Evolutionary conservation across 2,888 invertebrate genomes (phyloP).

Genomic region (Drosophila sordidapex): DNA sequence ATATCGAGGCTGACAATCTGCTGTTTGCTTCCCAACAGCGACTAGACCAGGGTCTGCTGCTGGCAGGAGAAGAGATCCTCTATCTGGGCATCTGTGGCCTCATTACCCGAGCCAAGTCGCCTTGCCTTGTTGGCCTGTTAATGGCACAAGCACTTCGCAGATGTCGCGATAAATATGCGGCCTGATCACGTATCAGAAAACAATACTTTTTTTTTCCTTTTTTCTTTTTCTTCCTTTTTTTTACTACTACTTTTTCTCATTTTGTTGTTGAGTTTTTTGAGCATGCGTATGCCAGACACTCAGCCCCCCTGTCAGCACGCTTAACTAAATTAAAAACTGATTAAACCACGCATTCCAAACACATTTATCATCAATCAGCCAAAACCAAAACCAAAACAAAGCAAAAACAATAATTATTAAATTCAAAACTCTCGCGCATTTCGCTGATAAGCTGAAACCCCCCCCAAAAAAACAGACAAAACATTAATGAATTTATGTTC

Average conservation of each 20-base stretch:
- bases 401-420: slow-evolving; percentile 40
- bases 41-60: not conserved
- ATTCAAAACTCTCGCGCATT: slow-evolving; percentile 20
- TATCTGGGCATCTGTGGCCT: slow-evolving; percentile 73
- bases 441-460: slow-evolving; percentile 48
- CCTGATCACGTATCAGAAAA: slow-evolving; percentile 74
- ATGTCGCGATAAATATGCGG: slow-evolving; percentile 79
- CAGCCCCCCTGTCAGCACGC: not conserved
- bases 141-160: slow-evolving; percentile 53
- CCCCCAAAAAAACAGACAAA: slow-evolving; percentile 21
- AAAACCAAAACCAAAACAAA: not conserved
- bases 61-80: slow-evolving; percentile 50
- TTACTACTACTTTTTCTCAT: not conserved
- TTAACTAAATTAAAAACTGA: slow-evolving; percentile 37
- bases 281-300: slow-evolving; percentile 46
- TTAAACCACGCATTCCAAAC: slow-evolving; percentile 52
- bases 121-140: slow-evolving; percentile 42
- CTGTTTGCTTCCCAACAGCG: slow-evolving; percentile 14
- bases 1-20: slow-evolving; percentile 64
- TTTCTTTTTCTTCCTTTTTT: slow-evolving; percentile 8
- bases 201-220: slow-evolving; percentile 41
- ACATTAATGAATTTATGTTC: slow-evolving; percentile 72
- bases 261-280: slow-evolving; percentile 9
- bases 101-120: slow-evolving; percentile 61
- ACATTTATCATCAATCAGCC: slow-evolving; percentile 54